A percentile compares a stretch with the other conserved stretches of the same genome.
phyloP scores from a whole-genome alignment of 2,113 vertebrate genomes.

The Petaurus breviceps region DNA sequence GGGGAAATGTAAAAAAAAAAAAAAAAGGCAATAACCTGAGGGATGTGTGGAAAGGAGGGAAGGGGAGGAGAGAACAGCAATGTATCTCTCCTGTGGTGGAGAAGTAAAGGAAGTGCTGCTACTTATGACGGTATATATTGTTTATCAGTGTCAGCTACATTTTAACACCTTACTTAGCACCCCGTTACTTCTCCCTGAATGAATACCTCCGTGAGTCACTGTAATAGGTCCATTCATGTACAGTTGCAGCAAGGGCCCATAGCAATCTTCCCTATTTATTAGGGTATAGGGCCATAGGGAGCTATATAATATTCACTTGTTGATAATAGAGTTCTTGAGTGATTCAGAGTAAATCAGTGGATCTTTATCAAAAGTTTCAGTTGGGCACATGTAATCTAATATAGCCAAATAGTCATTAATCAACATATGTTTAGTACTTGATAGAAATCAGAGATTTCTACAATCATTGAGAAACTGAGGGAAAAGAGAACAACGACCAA shows the following conservation, averaged over 20 bases:
- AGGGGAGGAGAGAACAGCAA: background rate
- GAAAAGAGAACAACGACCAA: background rate
- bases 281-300: background rate
- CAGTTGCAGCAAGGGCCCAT: background rate
- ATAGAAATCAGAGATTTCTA: background rate
- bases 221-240: background rate
- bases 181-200: background rate
- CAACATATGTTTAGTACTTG: background rate
- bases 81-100: background rate
- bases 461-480: background rate
- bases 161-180: background rate
- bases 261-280: background rate
- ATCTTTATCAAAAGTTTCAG: background rate
- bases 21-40: background rate
- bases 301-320: background rate
- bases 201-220: background rate
- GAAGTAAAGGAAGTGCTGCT: background rate
- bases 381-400: conserved; percentile 39
- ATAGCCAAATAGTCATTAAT: conserved; percentile 42
- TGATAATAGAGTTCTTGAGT: background rate
- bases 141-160: background rate
- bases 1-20: background rate
- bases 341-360: background rate
- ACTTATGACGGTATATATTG: background rate
- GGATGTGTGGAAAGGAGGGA: background rate